Evolutionary conservation across 2,113 vertebrate species (phyloP).

Genomic region (Ceyx margarethae): DNA sequence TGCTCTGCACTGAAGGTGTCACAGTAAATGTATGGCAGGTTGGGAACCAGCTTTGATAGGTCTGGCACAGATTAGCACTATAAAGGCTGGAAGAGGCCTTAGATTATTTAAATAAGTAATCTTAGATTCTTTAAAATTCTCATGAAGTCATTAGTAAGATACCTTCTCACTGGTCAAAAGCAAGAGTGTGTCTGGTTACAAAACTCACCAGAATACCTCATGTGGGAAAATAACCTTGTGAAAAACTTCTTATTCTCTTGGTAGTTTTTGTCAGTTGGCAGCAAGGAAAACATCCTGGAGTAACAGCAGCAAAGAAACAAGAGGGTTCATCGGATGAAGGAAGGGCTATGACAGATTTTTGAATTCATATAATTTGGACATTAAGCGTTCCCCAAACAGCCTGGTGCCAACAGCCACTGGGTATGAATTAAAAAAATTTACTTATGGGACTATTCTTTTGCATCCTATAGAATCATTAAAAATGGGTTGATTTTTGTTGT

Average conservation of each 20-base stretch:
- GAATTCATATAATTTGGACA: not conserved
- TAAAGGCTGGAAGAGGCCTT: not conserved
- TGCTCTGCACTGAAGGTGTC: not conserved
- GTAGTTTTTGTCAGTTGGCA: not conserved
- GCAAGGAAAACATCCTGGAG: not conserved
- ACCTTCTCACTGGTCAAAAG: not conserved
- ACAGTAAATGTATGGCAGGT: not conserved
- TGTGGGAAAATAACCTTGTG: not conserved
- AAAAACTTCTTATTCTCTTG: not conserved
- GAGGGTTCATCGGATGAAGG: not conserved
- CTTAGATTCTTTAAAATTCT: not conserved
- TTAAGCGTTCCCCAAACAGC: not conserved
- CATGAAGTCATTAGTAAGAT: not conserved
- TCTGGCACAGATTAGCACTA: fast-evolving
- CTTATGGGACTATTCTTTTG: not conserved
- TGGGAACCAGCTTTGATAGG: not conserved
- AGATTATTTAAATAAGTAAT: not conserved
- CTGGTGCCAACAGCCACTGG: not conserved
- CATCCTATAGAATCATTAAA: not conserved
- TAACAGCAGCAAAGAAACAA: not conserved
- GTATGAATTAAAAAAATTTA: not conserved
- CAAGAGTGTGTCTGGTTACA: not conserved
- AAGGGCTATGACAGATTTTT: not conserved
- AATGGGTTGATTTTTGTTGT: fast-evolving
- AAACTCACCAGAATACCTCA: not conserved